Evolutionary conservation across 1,140 invertebrate species (phyloP), one percentile per base, ranked within the genome.

Genomic region (Telenomus remus): DNA sequence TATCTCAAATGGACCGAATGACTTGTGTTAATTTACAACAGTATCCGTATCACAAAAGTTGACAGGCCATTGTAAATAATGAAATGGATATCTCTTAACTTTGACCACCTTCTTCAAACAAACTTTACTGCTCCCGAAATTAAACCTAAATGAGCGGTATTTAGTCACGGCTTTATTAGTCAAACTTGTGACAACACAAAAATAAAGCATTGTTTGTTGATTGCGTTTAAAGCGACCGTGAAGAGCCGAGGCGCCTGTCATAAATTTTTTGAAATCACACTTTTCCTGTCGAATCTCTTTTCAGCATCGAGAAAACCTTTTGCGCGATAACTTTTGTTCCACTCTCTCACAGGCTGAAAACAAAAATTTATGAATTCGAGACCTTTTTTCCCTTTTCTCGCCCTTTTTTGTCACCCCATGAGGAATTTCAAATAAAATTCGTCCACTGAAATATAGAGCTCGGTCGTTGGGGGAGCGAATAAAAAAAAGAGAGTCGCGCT

Each of bases 21-120:
- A 81, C 78, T 60, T 15, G 33, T 53, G 57, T 39, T 82, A 77
- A 82, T 84, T 85, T 82, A 84, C 82, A 75, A 56, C 43, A 34
- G 13, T 73, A 59, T 65, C 51, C 61, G 35, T 73, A 59, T 71
- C 68, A 51, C 56, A 54, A 55, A n/a, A n/a, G n/a, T 44, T 51
- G 54, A 73, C 70, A 50, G 37, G 54, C 19, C n/a, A 54, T 60
- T 54, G 33, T 75, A 75, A 75, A 75, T 75, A 75, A 68, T 69
- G 64, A 75, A 63, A 68, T 48, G 16, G 64, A 75, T 75, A 75
- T 48, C 59, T 16, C 44, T 27, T 27, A 12, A 11, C 34, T 51
- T 37, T 6, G 27, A 19, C 14, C 35, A 65, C 61, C 65, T 65
- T 49, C 60, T 11, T 27, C 12, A 10, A 13, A 56, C 49, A 35